phyloP scores from a whole-genome alignment of 2,113 vertebrate species.

The Chrysemys picta region DNA sequence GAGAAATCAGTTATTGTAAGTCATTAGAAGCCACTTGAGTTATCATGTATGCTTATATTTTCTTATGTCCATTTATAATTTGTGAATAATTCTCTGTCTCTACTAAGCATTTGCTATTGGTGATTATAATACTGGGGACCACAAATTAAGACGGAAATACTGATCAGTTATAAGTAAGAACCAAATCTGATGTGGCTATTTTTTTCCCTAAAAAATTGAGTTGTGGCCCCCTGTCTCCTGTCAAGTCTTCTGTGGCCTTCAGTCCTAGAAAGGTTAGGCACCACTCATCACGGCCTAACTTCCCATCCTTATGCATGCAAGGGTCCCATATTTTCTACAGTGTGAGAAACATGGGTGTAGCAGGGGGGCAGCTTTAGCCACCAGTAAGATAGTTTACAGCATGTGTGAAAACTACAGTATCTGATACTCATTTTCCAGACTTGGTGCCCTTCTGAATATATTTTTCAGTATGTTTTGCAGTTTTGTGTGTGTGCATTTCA shows the following conservation, averaged over 20 bases:
- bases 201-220: background rate
- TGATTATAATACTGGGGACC: background rate
- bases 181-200: background rate
- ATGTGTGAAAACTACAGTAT: background rate
- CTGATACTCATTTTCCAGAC: background rate
- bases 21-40: background rate
- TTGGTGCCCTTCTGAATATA: background rate
- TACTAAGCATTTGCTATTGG: background rate
- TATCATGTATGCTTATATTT: background rate
- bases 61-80: background rate
- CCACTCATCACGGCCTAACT: background rate
- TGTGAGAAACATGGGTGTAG: background rate
- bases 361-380: background rate
- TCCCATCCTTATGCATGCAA: fast-evolving
- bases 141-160: background rate
- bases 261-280: background rate
- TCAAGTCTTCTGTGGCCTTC: background rate
- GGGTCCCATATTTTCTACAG: fast-evolving
- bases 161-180: background rate
- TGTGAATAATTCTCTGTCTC: background rate
- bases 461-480: background rate
- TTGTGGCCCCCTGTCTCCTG: background rate
- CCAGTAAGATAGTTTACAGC: background rate
- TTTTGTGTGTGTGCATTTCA: background rate
- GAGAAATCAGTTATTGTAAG: background rate